phyloP scores from a whole-genome alignment of 2,113 vertebrate species.

The Tragulus kanchil region DNA sequence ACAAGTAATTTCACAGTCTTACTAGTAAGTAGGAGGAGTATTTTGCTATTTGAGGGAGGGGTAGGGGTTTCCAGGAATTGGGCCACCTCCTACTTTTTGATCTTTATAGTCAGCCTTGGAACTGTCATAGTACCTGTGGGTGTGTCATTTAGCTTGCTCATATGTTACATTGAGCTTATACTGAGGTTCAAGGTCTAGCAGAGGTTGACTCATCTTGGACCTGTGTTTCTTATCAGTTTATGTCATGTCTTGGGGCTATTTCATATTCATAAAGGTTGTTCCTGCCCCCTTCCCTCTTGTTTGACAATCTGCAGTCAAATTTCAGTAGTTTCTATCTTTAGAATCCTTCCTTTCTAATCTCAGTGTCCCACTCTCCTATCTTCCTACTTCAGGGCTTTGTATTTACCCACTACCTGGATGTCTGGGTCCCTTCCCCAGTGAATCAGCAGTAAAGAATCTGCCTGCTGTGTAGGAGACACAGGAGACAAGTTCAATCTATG shows the following conservation, averaged over 20 bases:
- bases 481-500: not conserved
- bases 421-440: not conserved
- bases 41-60: too few species aligned
- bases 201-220: too few species aligned
- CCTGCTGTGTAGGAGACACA: not conserved
- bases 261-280: not conserved
- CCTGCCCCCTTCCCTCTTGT: not conserved
- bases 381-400: not conserved
- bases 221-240: not conserved
- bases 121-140: too few species aligned
- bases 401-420: not conserved
- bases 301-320: not conserved
- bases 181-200: too few species aligned
- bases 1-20: too few species aligned
- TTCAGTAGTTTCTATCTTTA: constrained; percentile 14
- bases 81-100: too few species aligned
- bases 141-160: too few species aligned
- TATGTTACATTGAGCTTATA: too few species aligned
- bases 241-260: not conserved
- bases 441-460: not conserved
- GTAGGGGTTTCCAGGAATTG: too few species aligned
- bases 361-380: not conserved
- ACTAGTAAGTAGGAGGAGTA: too few species aligned
- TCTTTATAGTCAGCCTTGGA: too few species aligned
- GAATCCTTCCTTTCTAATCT: constrained; percentile 21